Percentiles rank a stretch among this genome's conserved stretches.
phyloP scores from a whole-genome alignment of 2,888 invertebrate genomes.

The Cerastoderma edule region DNA sequence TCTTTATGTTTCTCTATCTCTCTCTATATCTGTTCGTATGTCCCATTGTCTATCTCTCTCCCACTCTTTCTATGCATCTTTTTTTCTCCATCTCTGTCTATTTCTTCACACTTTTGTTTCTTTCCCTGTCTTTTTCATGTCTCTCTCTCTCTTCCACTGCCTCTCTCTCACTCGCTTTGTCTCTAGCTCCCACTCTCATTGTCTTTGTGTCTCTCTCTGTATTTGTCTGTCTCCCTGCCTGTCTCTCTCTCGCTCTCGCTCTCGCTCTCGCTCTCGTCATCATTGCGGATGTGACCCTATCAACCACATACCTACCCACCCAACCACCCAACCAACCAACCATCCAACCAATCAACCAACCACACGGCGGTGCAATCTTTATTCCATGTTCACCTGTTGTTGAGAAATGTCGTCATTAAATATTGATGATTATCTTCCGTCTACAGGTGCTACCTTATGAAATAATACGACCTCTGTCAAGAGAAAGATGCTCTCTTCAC shows the following conservation, averaged over 20 bases:
- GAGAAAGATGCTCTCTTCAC: too few species aligned
- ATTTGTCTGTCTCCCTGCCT: neutral
- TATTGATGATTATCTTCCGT: too few species aligned
- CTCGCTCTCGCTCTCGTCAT: neutral
- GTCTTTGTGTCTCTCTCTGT: too few species aligned
- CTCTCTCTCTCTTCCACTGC: neutral
- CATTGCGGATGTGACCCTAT: too few species aligned
- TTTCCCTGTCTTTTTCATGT: neutral
- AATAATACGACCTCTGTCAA: too few species aligned
- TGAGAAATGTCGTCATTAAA: too few species aligned
- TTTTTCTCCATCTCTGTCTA: neutral
- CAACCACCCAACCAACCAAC: neutral
- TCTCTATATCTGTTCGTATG: neutral
- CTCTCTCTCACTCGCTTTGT: neutral
- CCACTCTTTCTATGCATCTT: neutral
- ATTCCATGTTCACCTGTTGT: neutral
- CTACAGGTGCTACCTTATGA: too few species aligned
- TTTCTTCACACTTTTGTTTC: neutral
- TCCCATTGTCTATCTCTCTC: constrained; percentile 6
- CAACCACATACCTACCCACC: neutral
- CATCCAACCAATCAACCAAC: neutral
- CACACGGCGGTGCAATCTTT: constrained; percentile 1
- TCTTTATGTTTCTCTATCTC: too few species aligned
- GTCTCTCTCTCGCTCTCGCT: neutral
- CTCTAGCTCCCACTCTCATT: neutral